phyloP scores from a whole-genome alignment of 2,113 vertebrate genomes.

The Potamarius usumacintae region DNA sequence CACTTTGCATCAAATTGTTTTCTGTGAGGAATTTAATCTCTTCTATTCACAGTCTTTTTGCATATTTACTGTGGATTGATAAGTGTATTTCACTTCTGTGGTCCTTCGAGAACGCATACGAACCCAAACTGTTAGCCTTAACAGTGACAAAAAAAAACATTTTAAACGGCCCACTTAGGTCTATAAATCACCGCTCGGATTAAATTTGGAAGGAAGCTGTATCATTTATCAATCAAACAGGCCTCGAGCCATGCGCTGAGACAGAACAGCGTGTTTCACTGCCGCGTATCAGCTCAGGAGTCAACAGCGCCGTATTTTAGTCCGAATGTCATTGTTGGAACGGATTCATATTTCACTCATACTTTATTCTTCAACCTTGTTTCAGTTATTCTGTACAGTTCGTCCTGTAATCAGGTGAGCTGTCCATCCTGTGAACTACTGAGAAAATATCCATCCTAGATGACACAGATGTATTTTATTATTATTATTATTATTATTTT shows the following conservation, averaged over 20 bases:
- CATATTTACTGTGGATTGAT: neutral
- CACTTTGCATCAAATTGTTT: neutral
- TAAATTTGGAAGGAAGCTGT: neutral
- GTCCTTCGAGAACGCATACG: neutral
- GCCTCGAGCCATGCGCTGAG: neutral
- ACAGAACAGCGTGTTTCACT: neutral
- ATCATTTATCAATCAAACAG: neutral
- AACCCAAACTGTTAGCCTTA: neutral
- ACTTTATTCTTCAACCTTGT: neutral
- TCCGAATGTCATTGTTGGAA: neutral
- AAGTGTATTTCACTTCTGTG: neutral
- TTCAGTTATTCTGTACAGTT: neutral
- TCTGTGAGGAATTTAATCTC: neutral
- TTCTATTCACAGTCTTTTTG: neutral
- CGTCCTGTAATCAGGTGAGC: neutral
- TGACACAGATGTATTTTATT: too few species aligned
- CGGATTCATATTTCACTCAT: neutral
- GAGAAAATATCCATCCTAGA: neutral
- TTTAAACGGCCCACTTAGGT: neutral
- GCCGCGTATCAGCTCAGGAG: neutral
- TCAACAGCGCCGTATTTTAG: neutral
- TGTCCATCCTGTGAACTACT: neutral
- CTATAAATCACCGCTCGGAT: neutral
- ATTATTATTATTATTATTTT: neutral
- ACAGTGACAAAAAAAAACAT: neutral